A percentile compares a stretch with the other conserved stretches of the same genome.
phyloP scores from a whole-genome alignment of 2,113 vertebrate species.

The Pedetes capensis region DNA sequence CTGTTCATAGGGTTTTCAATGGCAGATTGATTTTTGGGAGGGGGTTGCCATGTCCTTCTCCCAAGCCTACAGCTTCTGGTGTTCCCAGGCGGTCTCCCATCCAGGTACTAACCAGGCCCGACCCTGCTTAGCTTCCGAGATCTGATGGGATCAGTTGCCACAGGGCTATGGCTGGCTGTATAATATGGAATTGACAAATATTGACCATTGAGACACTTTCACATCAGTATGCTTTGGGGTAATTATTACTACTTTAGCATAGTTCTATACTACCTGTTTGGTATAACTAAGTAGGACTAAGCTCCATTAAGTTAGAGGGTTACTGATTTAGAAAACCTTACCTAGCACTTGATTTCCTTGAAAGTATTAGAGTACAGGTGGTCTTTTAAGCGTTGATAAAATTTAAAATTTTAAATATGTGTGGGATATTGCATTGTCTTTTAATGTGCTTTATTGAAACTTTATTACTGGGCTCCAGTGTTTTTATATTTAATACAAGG shows the following conservation, averaged over 20 bases:
- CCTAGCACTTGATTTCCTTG: conserved; percentile 34
- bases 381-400: not conserved
- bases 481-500: conserved; percentile 33
- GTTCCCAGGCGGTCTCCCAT: no score
- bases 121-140: no score
- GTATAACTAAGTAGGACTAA: not conserved
- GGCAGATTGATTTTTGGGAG: no score
- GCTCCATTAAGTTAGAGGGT: not conserved
- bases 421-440: not conserved
- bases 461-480: not conserved
- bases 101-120: no score
- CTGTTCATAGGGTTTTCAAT: no score
- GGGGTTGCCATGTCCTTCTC: no score
- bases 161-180: no score
- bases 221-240: not conserved
- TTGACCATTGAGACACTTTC: not conserved
- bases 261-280: not conserved
- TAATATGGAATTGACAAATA: conserved; percentile 24
- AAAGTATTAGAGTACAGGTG: not conserved
- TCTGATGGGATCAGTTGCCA: no score
- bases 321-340: conserved; percentile 25
- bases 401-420: conserved; percentile 34
- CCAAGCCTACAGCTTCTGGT: no score
- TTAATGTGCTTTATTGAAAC: conserved; percentile 3
- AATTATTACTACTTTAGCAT: conserved; percentile 14